A percentile compares a stretch with the other conserved stretches of the same genome.
These are phyloP conservation scores for Zelostemma sp. DNA, from an alignment of 1,140 invertebrate genomes.

Conservation along the genomic window DNA sequence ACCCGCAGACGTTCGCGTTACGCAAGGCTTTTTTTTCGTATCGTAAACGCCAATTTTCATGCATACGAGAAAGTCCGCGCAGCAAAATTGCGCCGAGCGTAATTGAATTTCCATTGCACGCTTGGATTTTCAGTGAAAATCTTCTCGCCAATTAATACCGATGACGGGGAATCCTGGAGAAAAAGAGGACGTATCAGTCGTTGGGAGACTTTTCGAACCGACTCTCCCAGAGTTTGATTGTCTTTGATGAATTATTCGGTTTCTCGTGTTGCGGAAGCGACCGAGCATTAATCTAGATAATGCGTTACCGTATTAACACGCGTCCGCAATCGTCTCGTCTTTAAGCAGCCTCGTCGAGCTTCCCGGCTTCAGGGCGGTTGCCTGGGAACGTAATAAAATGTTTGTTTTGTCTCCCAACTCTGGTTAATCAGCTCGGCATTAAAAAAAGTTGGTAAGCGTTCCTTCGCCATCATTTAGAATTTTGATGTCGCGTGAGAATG, in stretches of 20 bases:
- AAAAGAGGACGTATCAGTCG: too few species aligned
- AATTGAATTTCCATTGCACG: neutral
- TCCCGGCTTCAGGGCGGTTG: constrained; percentile 24
- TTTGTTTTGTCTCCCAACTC: constrained; percentile 42
- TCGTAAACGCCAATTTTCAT: neutral
- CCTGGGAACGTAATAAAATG: constrained; percentile 43
- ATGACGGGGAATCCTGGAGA: too few species aligned
- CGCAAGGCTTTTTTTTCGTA: constrained; percentile 1
- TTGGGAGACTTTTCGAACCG: constrained; percentile 11
- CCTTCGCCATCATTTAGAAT: too few species aligned
- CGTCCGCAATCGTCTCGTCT: constrained; percentile 38
- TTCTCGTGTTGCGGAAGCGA: constrained; percentile 59
- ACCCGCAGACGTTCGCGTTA: neutral
- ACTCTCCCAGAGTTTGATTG: constrained; percentile 69
- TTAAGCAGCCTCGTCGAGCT: constrained; percentile 31
- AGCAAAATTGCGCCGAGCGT: neutral
- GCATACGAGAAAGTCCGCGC: neutral
- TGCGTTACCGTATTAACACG: constrained; percentile 63
- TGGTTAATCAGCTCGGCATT: constrained; percentile 38
- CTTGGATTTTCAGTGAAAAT: neutral
- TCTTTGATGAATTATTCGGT: constrained; percentile 68
- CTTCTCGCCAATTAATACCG: neutral
- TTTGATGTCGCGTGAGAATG: too few species aligned
- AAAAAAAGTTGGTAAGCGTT: too few species aligned
- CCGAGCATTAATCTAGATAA: constrained; percentile 66